phyloP scores from a whole-genome alignment of 2,113 vertebrate species.

The Nyctibius bracteatus region DNA sequence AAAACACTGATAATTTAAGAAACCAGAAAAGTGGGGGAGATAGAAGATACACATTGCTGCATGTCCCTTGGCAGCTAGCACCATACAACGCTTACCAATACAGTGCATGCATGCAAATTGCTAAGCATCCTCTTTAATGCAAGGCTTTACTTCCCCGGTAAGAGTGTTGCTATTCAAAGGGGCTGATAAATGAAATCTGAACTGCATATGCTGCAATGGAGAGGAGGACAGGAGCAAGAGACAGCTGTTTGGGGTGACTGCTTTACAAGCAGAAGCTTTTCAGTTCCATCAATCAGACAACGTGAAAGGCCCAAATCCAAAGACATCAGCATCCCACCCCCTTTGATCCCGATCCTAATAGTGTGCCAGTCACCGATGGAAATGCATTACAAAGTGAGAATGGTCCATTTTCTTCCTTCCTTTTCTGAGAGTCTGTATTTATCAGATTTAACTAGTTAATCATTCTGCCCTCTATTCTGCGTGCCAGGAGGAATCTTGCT shows the following conservation, averaged over 20 bases:
- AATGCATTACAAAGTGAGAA: constrained; percentile 30
- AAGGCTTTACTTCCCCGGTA: constrained; percentile 51
- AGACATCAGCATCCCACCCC: constrained; percentile 67
- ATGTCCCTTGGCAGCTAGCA: constrained; percentile 58
- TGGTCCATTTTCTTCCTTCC: constrained; percentile 21
- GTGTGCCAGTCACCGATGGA: constrained; percentile 68
- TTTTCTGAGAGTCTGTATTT: constrained; percentile 48
- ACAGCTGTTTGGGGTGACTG: constrained; percentile 73
- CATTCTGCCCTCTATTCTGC: not conserved
- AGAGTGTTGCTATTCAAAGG: constrained; percentile 65
- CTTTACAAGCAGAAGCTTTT: constrained; percentile 70
- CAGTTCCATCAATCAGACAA: constrained; percentile 71
- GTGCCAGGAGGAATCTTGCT: fast-evolving
- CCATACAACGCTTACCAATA: not conserved
- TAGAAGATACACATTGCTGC: constrained; percentile 43
- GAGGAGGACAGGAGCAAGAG: constrained; percentile 71
- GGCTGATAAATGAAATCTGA: constrained; percentile 72
- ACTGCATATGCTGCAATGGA: constrained; percentile 57
- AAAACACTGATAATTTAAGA: constrained; percentile 75
- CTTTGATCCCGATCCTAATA: constrained; percentile 74
- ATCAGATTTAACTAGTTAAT: constrained; percentile 63
- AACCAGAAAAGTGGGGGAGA: constrained; percentile 67
- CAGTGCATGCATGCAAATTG: constrained; percentile 57
- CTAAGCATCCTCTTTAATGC: not conserved
- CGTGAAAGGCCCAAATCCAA: constrained; percentile 73